A percentile compares a stretch with the other conserved stretches of the same genome.
Conservation (phyloP, 2,797 vertebrate genomes). For the Spondyliosoma cantharus region DNA sequence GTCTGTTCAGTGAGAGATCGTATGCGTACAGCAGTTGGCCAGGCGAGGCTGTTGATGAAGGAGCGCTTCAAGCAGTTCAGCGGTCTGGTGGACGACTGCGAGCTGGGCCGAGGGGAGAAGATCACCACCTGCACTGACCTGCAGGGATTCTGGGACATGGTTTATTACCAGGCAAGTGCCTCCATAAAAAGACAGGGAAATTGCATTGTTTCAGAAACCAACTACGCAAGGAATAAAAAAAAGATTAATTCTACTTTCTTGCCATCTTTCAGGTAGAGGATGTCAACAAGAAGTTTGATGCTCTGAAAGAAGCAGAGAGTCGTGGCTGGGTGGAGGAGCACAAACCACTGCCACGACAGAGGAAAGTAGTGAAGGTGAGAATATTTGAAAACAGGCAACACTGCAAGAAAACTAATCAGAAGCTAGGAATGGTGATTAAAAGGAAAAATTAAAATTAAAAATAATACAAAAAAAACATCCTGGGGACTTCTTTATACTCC, state of each 20-base stretch:
- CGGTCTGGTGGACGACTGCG: constrained; percentile 92
- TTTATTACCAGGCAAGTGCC: constrained; percentile 90
- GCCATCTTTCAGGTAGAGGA: constrained; percentile 87
- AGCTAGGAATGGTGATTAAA: too few relatives aligned
- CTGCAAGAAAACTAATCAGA: too few relatives aligned
- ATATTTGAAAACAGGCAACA: not conserved
- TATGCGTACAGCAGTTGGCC: constrained; percentile 91
- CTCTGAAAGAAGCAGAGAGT: constrained; percentile 87
- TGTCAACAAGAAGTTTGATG: constrained; percentile 89
- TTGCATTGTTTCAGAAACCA: not conserved
- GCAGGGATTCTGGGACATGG: constrained; percentile 99
- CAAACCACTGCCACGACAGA: constrained; percentile 73
- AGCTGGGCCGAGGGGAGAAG: constrained; percentile 90
- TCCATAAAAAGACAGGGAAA: not conserved
- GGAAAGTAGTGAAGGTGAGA: constrained; percentile 86
- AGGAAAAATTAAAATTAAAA: too few relatives aligned
- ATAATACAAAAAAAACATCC: too few relatives aligned
- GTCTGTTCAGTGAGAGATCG: constrained; percentile 87
- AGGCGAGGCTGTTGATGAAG: constrained; percentile 91
- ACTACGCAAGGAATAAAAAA: accelerated
- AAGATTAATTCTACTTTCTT: not conserved
- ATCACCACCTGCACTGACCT: constrained; percentile 90
- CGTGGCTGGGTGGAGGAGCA: constrained; percentile 86
- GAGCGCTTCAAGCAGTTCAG: constrained; percentile 94
- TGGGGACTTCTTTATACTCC: too few relatives aligned